These are phyloP conservation scores for Sminthurinus aureus DNA, from an alignment of 2,888 invertebrate genomes.

Conservation along the genomic window DNA sequence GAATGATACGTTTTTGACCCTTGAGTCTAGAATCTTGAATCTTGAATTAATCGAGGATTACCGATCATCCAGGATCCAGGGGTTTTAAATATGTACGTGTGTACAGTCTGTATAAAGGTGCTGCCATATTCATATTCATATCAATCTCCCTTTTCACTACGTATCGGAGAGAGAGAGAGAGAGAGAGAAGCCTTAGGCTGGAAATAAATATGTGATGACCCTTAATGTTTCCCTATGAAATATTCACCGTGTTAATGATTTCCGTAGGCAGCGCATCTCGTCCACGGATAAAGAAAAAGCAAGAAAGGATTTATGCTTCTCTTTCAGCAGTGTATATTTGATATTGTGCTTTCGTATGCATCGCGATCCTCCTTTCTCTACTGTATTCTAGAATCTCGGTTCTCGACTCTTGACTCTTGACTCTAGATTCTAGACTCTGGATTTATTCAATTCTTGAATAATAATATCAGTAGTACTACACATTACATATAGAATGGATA, in stretches of 20 bases:
- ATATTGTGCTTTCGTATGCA: background rate
- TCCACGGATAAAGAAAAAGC: no score
- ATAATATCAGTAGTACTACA: no score
- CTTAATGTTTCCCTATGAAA: background rate
- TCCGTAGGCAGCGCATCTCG: constrained; percentile 16
- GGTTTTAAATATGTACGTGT: background rate
- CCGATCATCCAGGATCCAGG: background rate
- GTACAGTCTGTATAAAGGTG: background rate
- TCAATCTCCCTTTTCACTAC: background rate
- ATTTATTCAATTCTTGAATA: no score
- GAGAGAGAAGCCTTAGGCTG: background rate
- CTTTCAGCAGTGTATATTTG: background rate
- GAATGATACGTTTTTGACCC: constrained; percentile 9
- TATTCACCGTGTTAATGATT: constrained; percentile 19
- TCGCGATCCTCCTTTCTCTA: background rate
- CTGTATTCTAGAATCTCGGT: background rate
- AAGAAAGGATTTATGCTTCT: background rate
- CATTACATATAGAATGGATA: no score
- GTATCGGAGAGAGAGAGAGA: background rate
- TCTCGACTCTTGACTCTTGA: no score
- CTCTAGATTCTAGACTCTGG: no score
- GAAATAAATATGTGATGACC: background rate
- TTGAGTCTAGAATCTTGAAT: background rate
- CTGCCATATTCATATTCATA: background rate
- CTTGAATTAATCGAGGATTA: constrained; percentile 24